phyloP scores from a whole-genome alignment of 2,888 invertebrate species.

The Ormia ochracea region DNA sequence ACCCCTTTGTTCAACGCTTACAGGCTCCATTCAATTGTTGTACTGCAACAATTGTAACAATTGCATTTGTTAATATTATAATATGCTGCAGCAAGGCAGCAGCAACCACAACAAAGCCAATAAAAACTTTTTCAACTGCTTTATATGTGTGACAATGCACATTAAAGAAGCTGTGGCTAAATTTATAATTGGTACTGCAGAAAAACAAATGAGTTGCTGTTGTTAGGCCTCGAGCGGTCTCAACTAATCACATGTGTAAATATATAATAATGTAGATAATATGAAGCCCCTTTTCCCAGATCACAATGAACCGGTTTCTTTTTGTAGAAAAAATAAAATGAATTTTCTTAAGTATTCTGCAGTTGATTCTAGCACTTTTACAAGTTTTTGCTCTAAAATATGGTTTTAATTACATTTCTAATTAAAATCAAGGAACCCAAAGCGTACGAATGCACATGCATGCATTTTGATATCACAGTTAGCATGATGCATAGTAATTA shows the following conservation, averaged over 20 bases:
- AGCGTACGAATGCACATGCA: background rate
- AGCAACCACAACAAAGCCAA: slow-evolving; percentile 16
- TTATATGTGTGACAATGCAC: background rate
- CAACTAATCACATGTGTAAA: slow-evolving; percentile 22
- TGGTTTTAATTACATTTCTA: slow-evolving; percentile 36
- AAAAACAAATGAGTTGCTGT: slow-evolving; percentile 49
- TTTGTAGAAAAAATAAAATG: slow-evolving; percentile 6
- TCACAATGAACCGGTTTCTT: background rate
- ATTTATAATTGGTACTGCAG: slow-evolving; percentile 53
- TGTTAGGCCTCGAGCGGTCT: slow-evolving; percentile 25
- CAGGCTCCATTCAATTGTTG: slow-evolving; percentile 43
- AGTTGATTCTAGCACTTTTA: slow-evolving; percentile 41
- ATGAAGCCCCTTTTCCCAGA: background rate
- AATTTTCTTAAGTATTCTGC: slow-evolving; percentile 58
- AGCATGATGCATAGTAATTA: background rate
- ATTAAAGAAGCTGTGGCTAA: slow-evolving; percentile 35
- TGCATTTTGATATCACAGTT: no score
- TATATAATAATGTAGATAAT: no score
- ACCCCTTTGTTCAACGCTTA: slow-evolving; percentile 36
- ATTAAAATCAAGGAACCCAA: slow-evolving; percentile 13
- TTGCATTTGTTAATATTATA: slow-evolving; percentile 39
- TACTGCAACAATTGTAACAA: slow-evolving; percentile 46
- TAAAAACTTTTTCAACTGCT: slow-evolving; percentile 16
- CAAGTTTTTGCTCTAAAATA: slow-evolving; percentile 7
- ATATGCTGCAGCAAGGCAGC: no score